Conservation (phyloP, 2,797 vertebrate genomes). For the Sus cebifrons region DNA sequence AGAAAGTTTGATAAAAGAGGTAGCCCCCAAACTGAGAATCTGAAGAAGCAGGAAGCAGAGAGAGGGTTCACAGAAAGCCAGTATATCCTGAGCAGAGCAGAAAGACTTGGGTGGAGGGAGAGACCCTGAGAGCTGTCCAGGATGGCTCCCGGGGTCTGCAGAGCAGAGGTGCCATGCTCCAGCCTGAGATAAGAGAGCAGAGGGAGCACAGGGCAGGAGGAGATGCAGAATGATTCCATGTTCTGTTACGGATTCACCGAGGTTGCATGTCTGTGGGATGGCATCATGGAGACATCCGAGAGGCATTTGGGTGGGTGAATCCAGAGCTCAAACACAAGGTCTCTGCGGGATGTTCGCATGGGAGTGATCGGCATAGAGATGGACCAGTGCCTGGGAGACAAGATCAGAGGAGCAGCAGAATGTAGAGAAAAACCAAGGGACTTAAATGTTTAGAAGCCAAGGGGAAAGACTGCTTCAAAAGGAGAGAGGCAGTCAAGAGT, state of each 20-base stretch:
- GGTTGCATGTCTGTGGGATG: rapidly evolving
- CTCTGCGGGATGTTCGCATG: not conserved
- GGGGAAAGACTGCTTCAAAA: not conserved
- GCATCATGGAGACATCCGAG: not conserved
- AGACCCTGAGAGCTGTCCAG: not conserved
- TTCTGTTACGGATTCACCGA: not conserved
- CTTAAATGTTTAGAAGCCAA: not conserved
- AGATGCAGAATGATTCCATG: not conserved
- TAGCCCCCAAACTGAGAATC: not conserved
- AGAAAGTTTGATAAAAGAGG: not conserved
- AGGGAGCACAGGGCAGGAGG: not conserved
- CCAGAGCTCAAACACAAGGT: not conserved
- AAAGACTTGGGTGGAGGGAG: not conserved
- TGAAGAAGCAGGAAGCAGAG: not conserved
- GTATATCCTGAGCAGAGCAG: not conserved
- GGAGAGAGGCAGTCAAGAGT: not conserved
- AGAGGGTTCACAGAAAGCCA: not conserved
- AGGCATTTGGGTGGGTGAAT: not conserved
- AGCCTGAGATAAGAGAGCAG: no score
- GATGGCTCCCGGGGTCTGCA: not conserved
- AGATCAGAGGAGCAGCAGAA: not conserved
- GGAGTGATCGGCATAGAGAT: not conserved
- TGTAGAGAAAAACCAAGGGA: not conserved
- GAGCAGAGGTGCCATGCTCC: not conserved
- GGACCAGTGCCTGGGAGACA: not conserved